Base-by-base conservation (phyloP, 2,888 invertebrate species). In the Netelia melanura region DNA sequence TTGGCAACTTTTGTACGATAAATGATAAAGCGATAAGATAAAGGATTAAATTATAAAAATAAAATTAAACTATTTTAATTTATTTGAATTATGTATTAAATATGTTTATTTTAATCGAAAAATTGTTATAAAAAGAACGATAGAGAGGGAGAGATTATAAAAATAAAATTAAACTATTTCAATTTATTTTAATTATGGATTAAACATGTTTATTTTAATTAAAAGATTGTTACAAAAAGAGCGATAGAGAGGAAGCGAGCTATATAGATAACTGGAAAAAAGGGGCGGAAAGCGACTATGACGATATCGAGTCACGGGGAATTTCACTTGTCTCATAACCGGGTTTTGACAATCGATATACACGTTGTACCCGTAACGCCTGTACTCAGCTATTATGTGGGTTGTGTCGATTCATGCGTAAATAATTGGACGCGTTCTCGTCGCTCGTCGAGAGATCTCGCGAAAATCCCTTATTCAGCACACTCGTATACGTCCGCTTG, bases 351-450 rank as follows among this genome's bases (percentile, higher is more conserved):
- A 75, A 83, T 83, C 75, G 78, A 81, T 52, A 74, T 43, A n/a
- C 54, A 54, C 5, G 54, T 38, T 38, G 6, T 38, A 48, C 17
- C 80, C 64, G 71, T 65, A 85, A 75, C 64, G 30, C 62, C 71
- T 70, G 77, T 84, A 86, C 79, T 84, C 64, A 52, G 54, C 81
- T 82, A 86, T 82, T 86, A 86, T 86, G 62, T 86, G 84, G 87
- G 86, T 85, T 86, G 81, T 76, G 77, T 61, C 85, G 86, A 87
- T 86, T 87, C 88, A 87, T 84, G 88, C 87, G 87, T 88, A 83
- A 83, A 87, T 86, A 86, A 88, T 87, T 81, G 68, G 56, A 64
- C 74, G 56, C 30, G 23, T 68, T 67, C 78, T 58, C 58, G 17
- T 58, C 58, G 68, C 25, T 67, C 54, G 65, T 23, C 54, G 65